phyloP scores from a whole-genome alignment of 2,888 invertebrate genomes.

The Stenodema calcarata region DNA sequence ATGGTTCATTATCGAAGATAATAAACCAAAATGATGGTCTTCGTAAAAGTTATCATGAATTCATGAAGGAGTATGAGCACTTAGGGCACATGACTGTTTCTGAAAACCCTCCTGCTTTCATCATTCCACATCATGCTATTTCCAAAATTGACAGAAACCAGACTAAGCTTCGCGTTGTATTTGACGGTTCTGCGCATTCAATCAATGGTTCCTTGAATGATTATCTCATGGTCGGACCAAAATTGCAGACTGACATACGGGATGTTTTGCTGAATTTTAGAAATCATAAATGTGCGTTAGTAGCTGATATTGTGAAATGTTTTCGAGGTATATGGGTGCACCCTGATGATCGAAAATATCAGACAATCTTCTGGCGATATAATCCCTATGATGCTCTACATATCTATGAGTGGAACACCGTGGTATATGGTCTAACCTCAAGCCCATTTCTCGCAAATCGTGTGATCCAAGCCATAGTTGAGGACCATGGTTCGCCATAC shows the following conservation, averaged over 20 bases:
- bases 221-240: background rate
- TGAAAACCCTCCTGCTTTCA: background rate
- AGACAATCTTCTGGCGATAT: slow-evolving; percentile 57
- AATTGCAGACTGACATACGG: background rate
- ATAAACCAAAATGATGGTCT: background rate
- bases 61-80: slow-evolving; percentile 8
- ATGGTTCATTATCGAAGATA: too few relatives aligned
- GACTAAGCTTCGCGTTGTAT: background rate
- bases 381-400: slow-evolving; percentile 46
- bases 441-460: slow-evolving; percentile 56
- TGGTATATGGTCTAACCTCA: slow-evolving; percentile 57
- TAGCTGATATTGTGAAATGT: background rate
- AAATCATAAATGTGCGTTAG: background rate
- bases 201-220: slow-evolving; percentile 3
- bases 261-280: background rate
- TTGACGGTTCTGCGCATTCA: slow-evolving; percentile 12
- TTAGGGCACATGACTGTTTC: background rate
- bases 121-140: slow-evolving; percentile 3
- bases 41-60: background rate
- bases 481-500: slow-evolving; percentile 50
- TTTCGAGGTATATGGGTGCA: slow-evolving; percentile 1
- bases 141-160: background rate
- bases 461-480: slow-evolving; percentile 55
- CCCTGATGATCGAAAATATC: slow-evolving; percentile 51
- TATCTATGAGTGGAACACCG: slow-evolving; percentile 54